A percentile compares a stretch with the other conserved stretches of the same genome.
phyloP scores from a whole-genome alignment of 2,113 vertebrate genomes.

The Cavia porcellus region DNA sequence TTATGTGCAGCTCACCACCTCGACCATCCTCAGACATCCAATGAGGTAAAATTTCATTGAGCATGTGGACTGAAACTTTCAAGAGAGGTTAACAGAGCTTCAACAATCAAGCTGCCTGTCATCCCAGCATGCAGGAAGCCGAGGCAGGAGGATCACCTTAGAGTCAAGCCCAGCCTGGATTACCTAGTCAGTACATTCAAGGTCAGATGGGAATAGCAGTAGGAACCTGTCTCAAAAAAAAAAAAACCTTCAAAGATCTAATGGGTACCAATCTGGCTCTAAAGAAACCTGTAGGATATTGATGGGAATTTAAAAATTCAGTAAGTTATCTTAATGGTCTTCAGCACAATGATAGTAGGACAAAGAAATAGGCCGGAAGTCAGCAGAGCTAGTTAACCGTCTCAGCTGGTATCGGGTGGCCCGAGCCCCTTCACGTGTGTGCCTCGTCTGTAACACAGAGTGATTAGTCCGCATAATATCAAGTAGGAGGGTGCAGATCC shows the following conservation, averaged over 20 bases:
- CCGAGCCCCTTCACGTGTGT: neutral
- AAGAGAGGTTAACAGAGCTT: slow-evolving; percentile 13
- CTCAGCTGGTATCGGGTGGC: neutral
- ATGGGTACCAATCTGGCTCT: neutral
- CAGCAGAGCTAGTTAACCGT: neutral
- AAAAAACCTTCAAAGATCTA: neutral
- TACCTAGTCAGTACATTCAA: neutral
- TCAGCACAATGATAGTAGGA: neutral
- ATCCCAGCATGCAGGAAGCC: neutral
- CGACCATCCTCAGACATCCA: neutral
- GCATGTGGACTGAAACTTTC: neutral
- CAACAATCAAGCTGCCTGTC: neutral
- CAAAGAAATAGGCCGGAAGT: neutral
- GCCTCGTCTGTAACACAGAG: slow-evolving; percentile 16
- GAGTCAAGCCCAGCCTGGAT: neutral
- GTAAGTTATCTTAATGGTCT: neutral
- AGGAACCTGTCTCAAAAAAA: neutral
- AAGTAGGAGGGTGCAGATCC: neutral
- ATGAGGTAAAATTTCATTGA: neutral
- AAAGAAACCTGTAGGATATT: neutral
- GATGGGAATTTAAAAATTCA: neutral
- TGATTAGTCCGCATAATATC: neutral
- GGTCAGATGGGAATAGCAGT: neutral
- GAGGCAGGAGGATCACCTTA: neutral
- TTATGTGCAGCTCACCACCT: neutral